Conservation (phyloP, 2,888 invertebrate genomes). For the Sesia apiformis region DNA sequence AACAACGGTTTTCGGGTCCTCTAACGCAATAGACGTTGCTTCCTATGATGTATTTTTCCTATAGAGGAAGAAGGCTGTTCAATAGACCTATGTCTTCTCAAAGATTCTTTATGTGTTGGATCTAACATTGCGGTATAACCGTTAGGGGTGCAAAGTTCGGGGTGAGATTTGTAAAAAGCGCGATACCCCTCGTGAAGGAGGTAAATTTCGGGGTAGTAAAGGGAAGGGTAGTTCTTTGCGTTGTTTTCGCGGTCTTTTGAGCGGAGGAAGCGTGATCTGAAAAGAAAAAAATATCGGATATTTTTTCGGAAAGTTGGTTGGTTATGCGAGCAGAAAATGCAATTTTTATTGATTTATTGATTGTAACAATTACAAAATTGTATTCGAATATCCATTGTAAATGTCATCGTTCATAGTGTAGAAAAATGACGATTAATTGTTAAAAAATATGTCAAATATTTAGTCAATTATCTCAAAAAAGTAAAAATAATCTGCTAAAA, state of each 20-base stretch:
- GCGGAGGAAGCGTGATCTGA: slow-evolving; percentile 87
- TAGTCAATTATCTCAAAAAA: no score
- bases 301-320: neutral
- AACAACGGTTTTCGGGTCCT: slow-evolving; percentile 4
- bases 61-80: slow-evolving; percentile 18
- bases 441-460: no score
- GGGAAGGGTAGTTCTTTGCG: slow-evolving; percentile 85
- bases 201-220: slow-evolving; percentile 95
- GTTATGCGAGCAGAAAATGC: neutral
- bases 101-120: slow-evolving; percentile 81
- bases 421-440: no score
- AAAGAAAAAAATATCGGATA: slow-evolving; percentile 11
- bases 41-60: neutral
- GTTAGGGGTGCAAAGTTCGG: slow-evolving; percentile 79
- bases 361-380: no score
- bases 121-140: slow-evolving; percentile 90
- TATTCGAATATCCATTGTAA: no score
- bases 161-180: slow-evolving; percentile 80
- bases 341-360: no score
- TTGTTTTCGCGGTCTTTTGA: slow-evolving; percentile 88
- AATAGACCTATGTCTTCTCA: slow-evolving; percentile 77
- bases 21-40: neutral
- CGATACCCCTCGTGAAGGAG: slow-evolving; percentile 83
- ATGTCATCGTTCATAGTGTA: no score
- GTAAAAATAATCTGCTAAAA: no score